Conservation (phyloP, 35 echinoderm and acorn worm genomes). For the Apostichopus parvimensis region DNA sequence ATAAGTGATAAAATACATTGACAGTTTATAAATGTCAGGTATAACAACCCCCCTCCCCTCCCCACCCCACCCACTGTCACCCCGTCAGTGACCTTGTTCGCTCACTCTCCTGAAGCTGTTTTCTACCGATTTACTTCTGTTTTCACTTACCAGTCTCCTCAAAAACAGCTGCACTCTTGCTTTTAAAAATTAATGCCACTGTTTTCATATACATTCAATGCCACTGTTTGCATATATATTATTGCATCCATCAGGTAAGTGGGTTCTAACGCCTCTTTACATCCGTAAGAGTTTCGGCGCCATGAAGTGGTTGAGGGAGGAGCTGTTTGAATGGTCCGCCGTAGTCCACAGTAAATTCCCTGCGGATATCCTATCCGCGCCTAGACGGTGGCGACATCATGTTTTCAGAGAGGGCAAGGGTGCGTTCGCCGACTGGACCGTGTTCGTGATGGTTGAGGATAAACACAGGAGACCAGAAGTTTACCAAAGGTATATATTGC, state of each 20-base stretch:
- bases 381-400: constrained; percentile 66
- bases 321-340: constrained; percentile 73
- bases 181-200: too few relatives aligned
- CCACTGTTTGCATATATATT: too few relatives aligned
- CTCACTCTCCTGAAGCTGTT: too few relatives aligned
- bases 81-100: too few relatives aligned
- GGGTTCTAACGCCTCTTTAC: constrained; percentile 78
- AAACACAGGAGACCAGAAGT: constrained; percentile 66
- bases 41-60: too few relatives aligned
- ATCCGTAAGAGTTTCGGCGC: constrained; percentile 54
- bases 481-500: constrained; percentile 61
- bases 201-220: too few relatives aligned
- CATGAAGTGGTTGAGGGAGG: constrained; percentile 70
- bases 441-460: constrained; percentile 53
- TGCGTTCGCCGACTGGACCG: constrained; percentile 60
- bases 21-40: too few relatives aligned
- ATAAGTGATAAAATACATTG: too few relatives aligned
- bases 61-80: too few relatives aligned
- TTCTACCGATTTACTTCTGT: too few relatives aligned
- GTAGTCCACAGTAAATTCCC: not conserved
- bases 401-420: not conserved
- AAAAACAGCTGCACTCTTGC: too few relatives aligned
- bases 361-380: constrained; percentile 40
- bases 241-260: constrained; percentile 70
- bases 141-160: too few relatives aligned